A percentile compares a stretch with the other conserved stretches of the same genome.
Evolutionary conservation across 2,113 vertebrate species (phyloP).

Genomic region (Pungitius pungitius): DNA sequence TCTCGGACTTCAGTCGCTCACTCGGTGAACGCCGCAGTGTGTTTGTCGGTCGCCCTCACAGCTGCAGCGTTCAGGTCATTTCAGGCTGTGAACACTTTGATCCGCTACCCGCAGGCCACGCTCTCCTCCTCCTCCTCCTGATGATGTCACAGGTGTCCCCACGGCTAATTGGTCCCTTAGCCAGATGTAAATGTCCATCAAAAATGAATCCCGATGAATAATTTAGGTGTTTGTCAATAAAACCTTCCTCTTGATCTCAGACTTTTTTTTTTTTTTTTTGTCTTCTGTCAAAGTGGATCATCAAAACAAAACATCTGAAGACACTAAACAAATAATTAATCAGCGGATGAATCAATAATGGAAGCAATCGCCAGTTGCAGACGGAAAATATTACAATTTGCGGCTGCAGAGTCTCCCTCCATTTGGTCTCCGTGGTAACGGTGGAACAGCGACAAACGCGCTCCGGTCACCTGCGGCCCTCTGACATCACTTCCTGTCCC

Average conservation of each 20-base stretch:
- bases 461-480: neutral
- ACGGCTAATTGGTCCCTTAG: conserved; percentile 6
- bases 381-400: too few relatives aligned
- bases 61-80: conserved; percentile 22
- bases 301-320: neutral
- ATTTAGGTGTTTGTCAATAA: neutral
- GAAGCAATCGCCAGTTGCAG: neutral
- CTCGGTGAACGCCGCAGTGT: too few relatives aligned
- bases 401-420: neutral
- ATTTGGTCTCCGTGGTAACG: neutral
- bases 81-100: conserved; percentile 15
- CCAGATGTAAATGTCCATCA: neutral
- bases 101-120: conserved; percentile 8
- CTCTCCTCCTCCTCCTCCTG: too few relatives aligned
- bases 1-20: too few relatives aligned
- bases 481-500: conserved; percentile 40
- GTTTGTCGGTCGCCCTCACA: too few relatives aligned
- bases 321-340: neutral
- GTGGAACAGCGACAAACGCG: too few relatives aligned
- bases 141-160: conserved; percentile 5
- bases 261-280: too few relatives aligned
- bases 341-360: neutral
- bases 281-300: too few relatives aligned
- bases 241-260: too few relatives aligned
- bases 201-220: neutral